These are phyloP conservation scores for Caenorhabditis afra DNA, from an alignment of 2,888 invertebrate genomes.

Conservation along the genomic window DNA sequence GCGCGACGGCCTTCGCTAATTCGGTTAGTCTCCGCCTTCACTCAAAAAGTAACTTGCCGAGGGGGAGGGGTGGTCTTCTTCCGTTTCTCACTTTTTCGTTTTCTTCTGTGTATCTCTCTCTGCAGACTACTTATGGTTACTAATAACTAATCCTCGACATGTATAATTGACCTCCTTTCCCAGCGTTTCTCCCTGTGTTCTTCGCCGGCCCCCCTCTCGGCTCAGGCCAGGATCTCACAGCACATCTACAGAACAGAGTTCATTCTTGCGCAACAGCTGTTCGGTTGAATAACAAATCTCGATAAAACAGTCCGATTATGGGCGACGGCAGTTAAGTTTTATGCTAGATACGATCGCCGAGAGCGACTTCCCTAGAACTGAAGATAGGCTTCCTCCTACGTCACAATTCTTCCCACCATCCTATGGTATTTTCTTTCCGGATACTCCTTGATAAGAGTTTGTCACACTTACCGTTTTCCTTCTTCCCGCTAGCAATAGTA, in stretches of 20 bases:
- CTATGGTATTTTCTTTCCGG: too few relatives aligned
- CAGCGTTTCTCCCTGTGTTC: neutral
- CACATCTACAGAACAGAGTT: neutral
- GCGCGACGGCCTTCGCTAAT: constrained; percentile 37
- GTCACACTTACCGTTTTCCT: too few relatives aligned
- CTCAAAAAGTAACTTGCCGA: constrained; percentile 45
- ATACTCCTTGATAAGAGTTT: too few relatives aligned
- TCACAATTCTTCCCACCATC: neutral
- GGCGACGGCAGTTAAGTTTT: constrained; percentile 32
- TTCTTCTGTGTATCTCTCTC: too few relatives aligned
- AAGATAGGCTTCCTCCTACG: constrained; percentile 18
- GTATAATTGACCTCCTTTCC: constrained; percentile 48
- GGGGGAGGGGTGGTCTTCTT: constrained; percentile 14
- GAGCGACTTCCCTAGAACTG: constrained; percentile 21
- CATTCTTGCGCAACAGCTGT: constrained; percentile 30
- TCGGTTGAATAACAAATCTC: constrained; percentile 34
- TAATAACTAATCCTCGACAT: constrained; percentile 27
- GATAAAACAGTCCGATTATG: constrained; percentile 31
- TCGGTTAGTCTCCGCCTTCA: constrained; percentile 40
- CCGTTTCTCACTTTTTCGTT: constrained; percentile 27
- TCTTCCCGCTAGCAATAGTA: too few relatives aligned
- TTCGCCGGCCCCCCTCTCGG: constrained; percentile 5
- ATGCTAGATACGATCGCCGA: constrained; percentile 18
- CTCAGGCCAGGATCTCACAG: too few relatives aligned
- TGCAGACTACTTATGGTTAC: constrained; percentile 25